Evolutionary conservation across 1,140 invertebrate genomes (phyloP), one percentile per base, ranked within the genome.

Genomic region (Mizuhopecten yessoensis): DNA sequence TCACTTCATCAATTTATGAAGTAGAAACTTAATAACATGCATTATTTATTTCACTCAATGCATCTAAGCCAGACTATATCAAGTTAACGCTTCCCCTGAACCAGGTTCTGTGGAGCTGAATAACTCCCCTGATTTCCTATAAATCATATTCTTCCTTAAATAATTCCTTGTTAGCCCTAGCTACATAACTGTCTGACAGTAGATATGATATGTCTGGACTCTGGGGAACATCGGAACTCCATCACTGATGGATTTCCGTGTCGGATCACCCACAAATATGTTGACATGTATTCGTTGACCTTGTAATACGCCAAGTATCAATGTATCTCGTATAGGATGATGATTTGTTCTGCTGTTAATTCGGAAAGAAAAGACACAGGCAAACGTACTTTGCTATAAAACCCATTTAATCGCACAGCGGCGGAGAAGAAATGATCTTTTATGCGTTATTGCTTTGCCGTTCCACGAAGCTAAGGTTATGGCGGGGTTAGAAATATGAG

Each of bases 401-500:
- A 75, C n/a, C 57, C 57, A 75, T 75, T 75, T 75, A 75, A 75
- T 75, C 57, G 23, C n/a, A n/a, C 2, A 75, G 9, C 57, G n/a
- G n/a, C 23, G 23, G 57, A 29, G 57, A 5, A 75, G 57, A 75
- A 75, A 75, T 75, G 57, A 75, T 75, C 57, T 17, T 75, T 39
- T n/a, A n/a, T 75, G 57, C 17, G 20, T n/a, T 75, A 75, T n/a
- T 29, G 57, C 57, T 75, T 75, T n/a, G 9, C 57, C 9, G n/a
- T 75, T 75, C n/a, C n/a, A 75, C 23, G 57, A 75, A n/a, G 57
- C 57, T 75, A 29, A 29, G 57, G 57, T 75, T 75, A 75, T 75
- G 57, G 57, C 57, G 57, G 57, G 57, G 57, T 75, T 75, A 75
- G n/a, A n/a, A 75, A 75, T 75, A 75, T 75, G 57, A 75, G 57